These are phyloP conservation scores for Enoplosus armatus DNA, from an alignment of 2,797 vertebrate genomes.

Conservation along the genomic window DNA sequence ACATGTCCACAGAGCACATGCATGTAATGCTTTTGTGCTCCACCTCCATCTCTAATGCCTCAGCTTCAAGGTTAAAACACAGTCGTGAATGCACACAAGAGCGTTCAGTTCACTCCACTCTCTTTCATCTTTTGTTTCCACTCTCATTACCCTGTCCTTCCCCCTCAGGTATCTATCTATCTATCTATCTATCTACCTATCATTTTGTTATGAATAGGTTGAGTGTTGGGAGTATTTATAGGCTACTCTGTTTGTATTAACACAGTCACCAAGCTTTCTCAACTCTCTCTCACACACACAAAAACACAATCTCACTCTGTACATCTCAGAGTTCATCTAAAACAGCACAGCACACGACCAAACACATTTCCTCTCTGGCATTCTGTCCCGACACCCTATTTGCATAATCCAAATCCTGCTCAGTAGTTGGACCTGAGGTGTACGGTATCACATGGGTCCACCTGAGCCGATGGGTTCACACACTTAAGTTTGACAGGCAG, in stretches of 20 bases:
- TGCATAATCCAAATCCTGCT: constrained; percentile 76
- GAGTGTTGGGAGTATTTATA: constrained; percentile 42
- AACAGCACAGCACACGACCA: constrained; percentile 33
- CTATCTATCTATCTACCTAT: constrained; percentile 31
- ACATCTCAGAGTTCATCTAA: constrained; percentile 31
- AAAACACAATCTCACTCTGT: not conserved
- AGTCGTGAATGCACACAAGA: constrained; percentile 37
- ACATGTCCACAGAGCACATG: constrained; percentile 22
- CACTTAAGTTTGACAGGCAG: constrained; percentile 18
- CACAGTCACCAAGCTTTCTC: constrained; percentile 12
- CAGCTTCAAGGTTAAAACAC: constrained; percentile 65
- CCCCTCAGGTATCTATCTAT: constrained; percentile 25
- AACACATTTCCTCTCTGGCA: constrained; percentile 41
- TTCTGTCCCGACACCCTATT: constrained; percentile 49
- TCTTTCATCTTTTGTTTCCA: constrained; percentile 20
- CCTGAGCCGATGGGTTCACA: constrained; percentile 45
- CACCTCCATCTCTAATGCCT: constrained; percentile 36
- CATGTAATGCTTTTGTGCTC: constrained; percentile 10
- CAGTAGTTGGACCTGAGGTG: constrained; percentile 47
- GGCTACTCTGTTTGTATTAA: constrained; percentile 28
- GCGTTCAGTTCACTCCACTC: constrained; percentile 22
- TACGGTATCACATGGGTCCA: constrained; percentile 65
- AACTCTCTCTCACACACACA: constrained; percentile 1
- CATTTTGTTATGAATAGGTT: constrained; percentile 20
- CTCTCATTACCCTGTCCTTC: constrained; percentile 15